phyloP scores from a whole-genome alignment of 2,113 vertebrate species.

The Mus spicilegus region DNA sequence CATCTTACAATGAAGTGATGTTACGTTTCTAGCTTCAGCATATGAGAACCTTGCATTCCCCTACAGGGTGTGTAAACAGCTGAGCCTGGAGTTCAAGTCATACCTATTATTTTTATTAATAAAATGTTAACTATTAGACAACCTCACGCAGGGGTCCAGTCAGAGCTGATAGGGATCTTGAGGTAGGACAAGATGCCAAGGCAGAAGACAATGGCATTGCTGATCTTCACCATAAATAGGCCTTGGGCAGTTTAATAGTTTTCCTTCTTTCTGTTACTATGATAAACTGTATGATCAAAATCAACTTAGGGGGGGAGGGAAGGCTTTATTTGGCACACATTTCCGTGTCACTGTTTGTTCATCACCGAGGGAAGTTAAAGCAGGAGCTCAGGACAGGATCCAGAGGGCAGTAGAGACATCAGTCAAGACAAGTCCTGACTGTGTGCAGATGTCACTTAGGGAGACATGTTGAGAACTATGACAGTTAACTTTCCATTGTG shows the following conservation, averaged over 20 bases:
- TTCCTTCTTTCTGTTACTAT: not conserved
- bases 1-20: not conserved
- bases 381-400: not conserved
- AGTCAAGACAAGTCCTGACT: too few species aligned
- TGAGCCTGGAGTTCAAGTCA: not conserved
- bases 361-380: not conserved
- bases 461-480: not conserved
- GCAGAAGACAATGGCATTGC: not conserved
- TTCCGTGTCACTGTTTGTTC: not conserved
- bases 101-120: not conserved
- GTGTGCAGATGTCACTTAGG: not conserved
- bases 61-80: not conserved
- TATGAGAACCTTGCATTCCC: not conserved
- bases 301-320: not conserved
- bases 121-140: not conserved
- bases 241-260: not conserved
- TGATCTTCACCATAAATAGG: not conserved
- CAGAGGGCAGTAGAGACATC: not conserved
- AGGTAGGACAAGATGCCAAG: not conserved
- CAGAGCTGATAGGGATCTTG: not conserved
- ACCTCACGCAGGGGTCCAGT: not conserved
- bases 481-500: not conserved
- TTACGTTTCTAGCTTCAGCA: not conserved
- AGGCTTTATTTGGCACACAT: not conserved
- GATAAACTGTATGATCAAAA: not conserved